Percentiles rank a stretch among this genome's conserved stretches.
Evolutionary conservation across 2,797 vertebrate genomes (phyloP).

Genomic region (Octomys mimax): DNA sequence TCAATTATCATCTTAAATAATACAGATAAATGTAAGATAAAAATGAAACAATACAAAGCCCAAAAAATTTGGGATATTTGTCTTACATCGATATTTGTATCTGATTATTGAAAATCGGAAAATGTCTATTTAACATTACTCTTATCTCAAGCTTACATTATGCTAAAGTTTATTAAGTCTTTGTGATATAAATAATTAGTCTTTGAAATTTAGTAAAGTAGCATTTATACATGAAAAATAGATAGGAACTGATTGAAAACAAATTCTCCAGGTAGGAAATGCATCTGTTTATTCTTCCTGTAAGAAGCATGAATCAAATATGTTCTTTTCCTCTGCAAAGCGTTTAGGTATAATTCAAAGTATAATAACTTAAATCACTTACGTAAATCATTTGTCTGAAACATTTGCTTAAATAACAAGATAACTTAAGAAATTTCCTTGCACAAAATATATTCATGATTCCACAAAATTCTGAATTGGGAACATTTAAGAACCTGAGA

Average conservation of each 20-base stretch:
- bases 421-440: neutral
- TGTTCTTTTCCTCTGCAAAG: neutral
- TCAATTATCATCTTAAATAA: neutral
- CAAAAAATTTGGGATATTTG: neutral
- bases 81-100: neutral
- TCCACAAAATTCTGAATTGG: neutral
- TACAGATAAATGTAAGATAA: neutral
- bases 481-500: neutral
- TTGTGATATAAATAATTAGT: neutral
- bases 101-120: neutral
- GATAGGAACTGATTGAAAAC: neutral
- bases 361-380: neutral
- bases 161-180: no score
- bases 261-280: neutral
- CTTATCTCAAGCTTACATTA: neutral
- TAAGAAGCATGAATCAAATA: neutral
- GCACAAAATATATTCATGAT: neutral
- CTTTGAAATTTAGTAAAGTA: neutral
- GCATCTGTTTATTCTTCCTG: neutral
- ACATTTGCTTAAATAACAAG: neutral
- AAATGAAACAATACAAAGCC: neutral
- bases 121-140: neutral
- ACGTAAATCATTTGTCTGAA: neutral
- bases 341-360: neutral
- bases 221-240: neutral